Evolutionary conservation across 2,113 vertebrate genomes (phyloP), one percentile per base, ranked within the genome.

Genomic region (Azemiops feae): DNA sequence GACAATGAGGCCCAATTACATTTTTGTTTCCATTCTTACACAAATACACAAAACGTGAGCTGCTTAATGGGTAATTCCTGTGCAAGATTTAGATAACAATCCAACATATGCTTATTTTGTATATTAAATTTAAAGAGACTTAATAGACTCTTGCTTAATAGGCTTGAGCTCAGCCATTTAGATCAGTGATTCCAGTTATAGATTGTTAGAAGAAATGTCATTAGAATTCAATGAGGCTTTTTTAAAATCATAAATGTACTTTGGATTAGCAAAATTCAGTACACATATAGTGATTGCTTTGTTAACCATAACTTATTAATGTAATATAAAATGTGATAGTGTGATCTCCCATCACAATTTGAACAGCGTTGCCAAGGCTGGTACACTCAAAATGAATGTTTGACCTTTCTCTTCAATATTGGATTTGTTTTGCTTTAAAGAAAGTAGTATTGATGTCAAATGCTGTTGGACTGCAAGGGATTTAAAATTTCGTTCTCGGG

Each of bases 401-500:
- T 87, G 0, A 9, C 89, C 1, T 89, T 93, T 93, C 88, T 43
- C 8, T 39, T 14, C 85, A 74, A 4, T 89, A 43, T 64, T 91
- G 85, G 5, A 0, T 0, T 0, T 0, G 27, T 91, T 95, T 54
- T 89, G 25, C 88, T 95, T 93, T 53, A 94, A 90, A 86, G 27
- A 90, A 94, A 87, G 27, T 87, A 47, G 64, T 95, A 93, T 92
- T 95, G 91, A 95, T 95, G 81, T 39, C 55, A 93, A 95, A 95
- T 93, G 47, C 58, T 81, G n/a, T 95, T 93, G 94, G 93, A 64
- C 39, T 50, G 55, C 6, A 55, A 5, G 81, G 39, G 58, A 93
- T 90, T 94, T 96, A 95, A 55, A 91, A 69, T 94, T 69, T 96
- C 95, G 92, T 95, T 95, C 96, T 94, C 18, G 3, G 74, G 18